Percentiles rank a stretch among this genome's conserved stretches.
Conservation (phyloP, 2,888 invertebrate species). For the Clunio marinus region DNA sequence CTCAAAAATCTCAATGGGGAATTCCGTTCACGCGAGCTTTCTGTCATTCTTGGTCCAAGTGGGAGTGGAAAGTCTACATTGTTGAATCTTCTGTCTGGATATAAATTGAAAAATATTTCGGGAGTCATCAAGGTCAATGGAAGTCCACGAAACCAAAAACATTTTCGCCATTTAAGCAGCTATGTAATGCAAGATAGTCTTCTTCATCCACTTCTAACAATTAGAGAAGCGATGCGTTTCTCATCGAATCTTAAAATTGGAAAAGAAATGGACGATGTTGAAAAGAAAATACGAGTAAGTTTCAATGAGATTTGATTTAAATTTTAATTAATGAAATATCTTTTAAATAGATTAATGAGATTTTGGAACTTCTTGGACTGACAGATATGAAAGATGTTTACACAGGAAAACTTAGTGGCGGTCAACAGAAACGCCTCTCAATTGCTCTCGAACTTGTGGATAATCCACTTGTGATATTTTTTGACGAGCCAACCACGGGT, state of each 20-base stretch:
- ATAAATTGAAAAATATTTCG: conserved; percentile 53
- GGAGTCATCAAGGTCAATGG: conserved; percentile 74
- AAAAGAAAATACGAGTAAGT: conserved; percentile 65
- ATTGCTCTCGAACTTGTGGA: conserved; percentile 87
- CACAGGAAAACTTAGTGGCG: conserved; percentile 75
- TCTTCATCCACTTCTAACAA: conserved; percentile 76
- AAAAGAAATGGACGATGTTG: conserved; percentile 56
- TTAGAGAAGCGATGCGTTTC: conserved; percentile 78
- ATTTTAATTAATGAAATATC: not conserved
- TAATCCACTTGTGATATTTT: conserved; percentile 88
- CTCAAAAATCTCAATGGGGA: conserved; percentile 51
- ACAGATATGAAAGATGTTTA: conserved; percentile 62
- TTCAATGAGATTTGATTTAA: not conserved
- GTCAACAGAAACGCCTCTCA: conserved; percentile 83
- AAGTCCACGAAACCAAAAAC: conserved; percentile 59
- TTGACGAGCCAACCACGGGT: conserved; percentile 75
- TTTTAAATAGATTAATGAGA: conserved; percentile 66
- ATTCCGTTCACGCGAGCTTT: conserved; percentile 69
- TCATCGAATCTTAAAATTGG: conserved; percentile 84
- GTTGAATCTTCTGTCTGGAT: conserved; percentile 84
- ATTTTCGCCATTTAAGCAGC: conserved; percentile 56
- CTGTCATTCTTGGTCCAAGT: conserved; percentile 73
- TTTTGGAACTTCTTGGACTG: conserved; percentile 72
- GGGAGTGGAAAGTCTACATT: conserved; percentile 86
- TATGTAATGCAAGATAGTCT: conserved; percentile 88